These are phyloP conservation scores for Chrosomus eos DNA, from an alignment of 2,797 vertebrate species.

Conservation along the genomic window DNA sequence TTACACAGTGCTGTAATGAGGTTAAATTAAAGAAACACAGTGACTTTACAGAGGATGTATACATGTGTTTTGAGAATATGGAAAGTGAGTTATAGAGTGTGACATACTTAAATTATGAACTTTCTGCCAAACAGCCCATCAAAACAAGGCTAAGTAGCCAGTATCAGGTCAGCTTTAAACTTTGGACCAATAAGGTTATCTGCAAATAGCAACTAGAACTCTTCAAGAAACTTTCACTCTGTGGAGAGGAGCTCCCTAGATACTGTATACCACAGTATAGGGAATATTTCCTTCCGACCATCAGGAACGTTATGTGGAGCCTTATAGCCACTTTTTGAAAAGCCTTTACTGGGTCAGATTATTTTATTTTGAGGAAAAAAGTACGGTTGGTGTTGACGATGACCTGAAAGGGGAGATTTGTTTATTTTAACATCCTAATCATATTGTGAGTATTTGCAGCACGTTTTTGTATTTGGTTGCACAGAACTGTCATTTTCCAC, in stretches of 20 bases:
- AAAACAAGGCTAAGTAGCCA: slow-evolving; percentile 43
- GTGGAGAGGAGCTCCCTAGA: slow-evolving; percentile 31
- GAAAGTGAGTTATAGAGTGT: not conserved
- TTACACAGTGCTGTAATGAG: not conserved
- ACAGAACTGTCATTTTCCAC: too few relatives aligned
- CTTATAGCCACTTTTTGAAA: not conserved
- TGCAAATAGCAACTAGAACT: slow-evolving; percentile 37
- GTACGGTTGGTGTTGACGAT: not conserved
- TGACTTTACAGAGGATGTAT: not conserved
- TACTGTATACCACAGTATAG: not conserved
- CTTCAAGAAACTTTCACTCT: slow-evolving; percentile 14
- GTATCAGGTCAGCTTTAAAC: slow-evolving; percentile 46
- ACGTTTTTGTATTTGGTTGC: too few relatives aligned
- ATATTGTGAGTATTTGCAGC: too few relatives aligned
- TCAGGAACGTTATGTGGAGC: not conserved
- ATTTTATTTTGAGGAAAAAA: not conserved
- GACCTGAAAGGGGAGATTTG: too few relatives aligned
- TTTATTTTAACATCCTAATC: too few relatives aligned
- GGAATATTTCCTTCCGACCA: slow-evolving; percentile 13
- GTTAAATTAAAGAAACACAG: not conserved
- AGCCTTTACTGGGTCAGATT: not conserved
- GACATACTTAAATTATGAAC: slow-evolving; percentile 37
- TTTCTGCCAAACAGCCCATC: slow-evolving; percentile 32
- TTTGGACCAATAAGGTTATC: slow-evolving; percentile 40
- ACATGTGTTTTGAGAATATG: not conserved